A percentile compares a stretch with the other conserved stretches of the same genome.
Evolutionary conservation across 2,888 invertebrate genomes (phyloP).

Genomic region (Rambutsinella grinnellia): DNA sequence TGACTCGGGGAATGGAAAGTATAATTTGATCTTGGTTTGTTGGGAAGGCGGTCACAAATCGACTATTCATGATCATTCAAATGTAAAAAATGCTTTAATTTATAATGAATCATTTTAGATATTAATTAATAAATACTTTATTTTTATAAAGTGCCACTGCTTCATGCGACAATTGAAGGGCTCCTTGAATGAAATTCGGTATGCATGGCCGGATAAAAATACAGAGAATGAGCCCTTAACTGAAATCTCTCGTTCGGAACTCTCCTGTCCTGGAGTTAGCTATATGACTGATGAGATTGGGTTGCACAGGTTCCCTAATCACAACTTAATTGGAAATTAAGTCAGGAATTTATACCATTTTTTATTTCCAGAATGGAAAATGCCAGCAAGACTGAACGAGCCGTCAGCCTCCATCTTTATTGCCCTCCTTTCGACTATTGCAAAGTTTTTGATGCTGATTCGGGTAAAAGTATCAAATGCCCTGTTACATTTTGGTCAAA

Average conservation of each 20-base stretch:
- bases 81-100: conserved; percentile 74
- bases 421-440: conserved; percentile 93
- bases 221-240: conserved; percentile 71
- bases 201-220: conserved; percentile 81
- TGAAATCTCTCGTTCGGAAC: conserved; percentile 76
- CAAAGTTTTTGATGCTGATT: conserved; percentile 90
- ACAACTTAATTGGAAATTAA: neutral
- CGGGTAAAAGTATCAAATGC: conserved; percentile 80
- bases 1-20: conserved; percentile 95
- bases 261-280: conserved; percentile 84
- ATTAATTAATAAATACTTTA: no score
- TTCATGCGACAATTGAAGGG: conserved; percentile 96
- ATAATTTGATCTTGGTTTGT: conserved; percentile 96
- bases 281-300: conserved; percentile 97
- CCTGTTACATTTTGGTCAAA: conserved; percentile 94
- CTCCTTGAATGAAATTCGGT: conserved; percentile 84
- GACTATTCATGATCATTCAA: conserved; percentile 95
- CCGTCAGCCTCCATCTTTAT: conserved; percentile 95
- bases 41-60: conserved; percentile 97
- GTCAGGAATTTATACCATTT: conserved; percentile 77
- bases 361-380: conserved; percentile 96
- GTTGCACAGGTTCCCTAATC: conserved; percentile 80
- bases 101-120: no score
- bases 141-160: conserved; percentile 82
- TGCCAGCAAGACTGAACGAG: conserved; percentile 86